Conservation (phyloP, 2,888 invertebrate species). For the Alentia gelatinosa region DNA sequence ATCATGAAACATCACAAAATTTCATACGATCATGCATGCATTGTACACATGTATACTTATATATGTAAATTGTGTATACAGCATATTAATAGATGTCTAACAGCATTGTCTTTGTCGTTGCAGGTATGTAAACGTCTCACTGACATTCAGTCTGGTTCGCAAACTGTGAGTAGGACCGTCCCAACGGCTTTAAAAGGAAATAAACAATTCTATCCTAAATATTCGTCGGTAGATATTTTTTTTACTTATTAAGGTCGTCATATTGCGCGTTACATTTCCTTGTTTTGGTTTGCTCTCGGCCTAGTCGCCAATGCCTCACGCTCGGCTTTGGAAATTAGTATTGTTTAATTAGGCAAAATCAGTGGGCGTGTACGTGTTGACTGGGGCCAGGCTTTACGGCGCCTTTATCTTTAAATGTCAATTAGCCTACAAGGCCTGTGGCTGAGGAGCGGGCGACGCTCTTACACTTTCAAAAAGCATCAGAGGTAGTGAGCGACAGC, state of each 20-base stretch:
- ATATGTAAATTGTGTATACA: background rate
- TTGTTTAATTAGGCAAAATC: slow-evolving; percentile 17
- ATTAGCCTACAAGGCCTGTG: background rate
- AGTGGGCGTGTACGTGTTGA: slow-evolving; percentile 12
- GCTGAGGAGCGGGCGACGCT: background rate
- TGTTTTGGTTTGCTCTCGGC: background rate
- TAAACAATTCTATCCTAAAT: no score
- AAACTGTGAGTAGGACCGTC: slow-evolving; percentile 1
- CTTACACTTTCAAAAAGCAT: background rate
- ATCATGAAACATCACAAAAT: no score
- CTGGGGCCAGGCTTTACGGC: background rate
- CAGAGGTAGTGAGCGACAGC: background rate
- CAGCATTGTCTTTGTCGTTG: background rate
- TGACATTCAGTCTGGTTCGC: background rate
- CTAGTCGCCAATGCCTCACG: background rate
- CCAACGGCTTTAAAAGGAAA: no score
- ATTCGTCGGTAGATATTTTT: no score
- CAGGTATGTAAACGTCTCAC: background rate
- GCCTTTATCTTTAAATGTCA: slow-evolving; percentile 30
- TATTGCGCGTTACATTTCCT: slow-evolving; percentile 11
- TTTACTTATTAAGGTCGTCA: background rate
- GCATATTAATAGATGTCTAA: background rate
- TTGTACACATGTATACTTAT: no score
- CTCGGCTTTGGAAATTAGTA: background rate
- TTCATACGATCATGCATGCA: no score